Evolutionary conservation across 1,140 invertebrate species (phyloP).

Genomic region (Daktulosphaira vitifoliae): DNA sequence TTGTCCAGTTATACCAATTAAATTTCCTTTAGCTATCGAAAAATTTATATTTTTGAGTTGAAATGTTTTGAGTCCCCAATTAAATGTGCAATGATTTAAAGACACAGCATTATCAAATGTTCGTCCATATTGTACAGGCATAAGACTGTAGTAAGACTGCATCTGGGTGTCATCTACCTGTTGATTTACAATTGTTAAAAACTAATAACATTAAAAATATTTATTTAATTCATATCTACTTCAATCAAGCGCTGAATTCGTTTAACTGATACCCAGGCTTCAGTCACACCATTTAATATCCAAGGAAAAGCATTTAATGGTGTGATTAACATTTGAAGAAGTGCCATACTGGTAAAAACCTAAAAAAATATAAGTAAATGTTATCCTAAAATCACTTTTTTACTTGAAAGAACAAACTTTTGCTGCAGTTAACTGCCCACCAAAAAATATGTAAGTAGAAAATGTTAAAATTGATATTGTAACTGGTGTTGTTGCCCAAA

Average conservation of each 20-base stretch:
- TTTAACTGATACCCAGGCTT: constrained; percentile 83
- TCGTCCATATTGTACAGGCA: constrained; percentile 35
- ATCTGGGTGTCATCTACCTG: constrained; percentile 36
- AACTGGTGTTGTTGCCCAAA: constrained; percentile 98
- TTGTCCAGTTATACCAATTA: constrained; percentile 61
- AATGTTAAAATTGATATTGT: constrained; percentile 89
- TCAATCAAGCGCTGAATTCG: constrained; percentile 55
- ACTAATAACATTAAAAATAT: neutral
- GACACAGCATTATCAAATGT: constrained; percentile 39
- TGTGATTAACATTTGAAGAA: constrained; percentile 91
- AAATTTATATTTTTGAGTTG: constrained; percentile 50
- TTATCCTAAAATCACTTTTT: neutral
- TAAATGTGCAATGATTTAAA: constrained; percentile 43
- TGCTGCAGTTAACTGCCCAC: constrained; percentile 71
- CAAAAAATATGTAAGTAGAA: constrained; percentile 72
- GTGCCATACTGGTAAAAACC: constrained; percentile 87
- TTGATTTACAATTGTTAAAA: no score
- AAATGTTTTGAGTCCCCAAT: constrained; percentile 46
- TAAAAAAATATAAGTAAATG: constrained; percentile 39
- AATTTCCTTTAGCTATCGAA: constrained; percentile 51
- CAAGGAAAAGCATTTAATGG: constrained; percentile 97
- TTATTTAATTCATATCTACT: constrained; percentile 45
- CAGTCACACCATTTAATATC: constrained; percentile 93
- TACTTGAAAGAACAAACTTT: constrained; percentile 50
- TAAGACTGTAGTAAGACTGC: constrained; percentile 36